These are phyloP conservation scores for Xiphorhynchus erythropygius DNA, from an alignment of 2,797 vertebrate genomes.

Conservation along the genomic window DNA sequence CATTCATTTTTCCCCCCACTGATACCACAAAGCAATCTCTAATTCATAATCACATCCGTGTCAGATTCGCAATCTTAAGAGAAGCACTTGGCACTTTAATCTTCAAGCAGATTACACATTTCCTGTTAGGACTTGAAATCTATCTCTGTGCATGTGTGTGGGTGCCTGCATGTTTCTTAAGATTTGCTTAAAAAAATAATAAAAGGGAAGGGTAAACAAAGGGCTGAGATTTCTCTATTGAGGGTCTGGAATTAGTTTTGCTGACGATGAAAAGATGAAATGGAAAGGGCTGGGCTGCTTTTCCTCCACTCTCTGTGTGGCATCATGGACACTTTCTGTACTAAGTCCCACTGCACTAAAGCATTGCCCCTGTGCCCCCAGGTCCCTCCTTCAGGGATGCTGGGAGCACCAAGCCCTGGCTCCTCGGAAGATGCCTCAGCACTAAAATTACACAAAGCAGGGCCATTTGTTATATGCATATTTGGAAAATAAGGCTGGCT, in stretches of 20 bases:
- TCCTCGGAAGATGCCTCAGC: not conserved
- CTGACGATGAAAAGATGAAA: not conserved
- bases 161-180: not conserved
- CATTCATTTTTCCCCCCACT: not conserved
- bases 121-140: slow-evolving; percentile 60
- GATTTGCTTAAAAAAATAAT: not conserved
- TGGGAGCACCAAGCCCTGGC: not conserved
- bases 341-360: not conserved
- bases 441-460: not conserved
- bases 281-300: not conserved
- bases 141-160: not conserved
- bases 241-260: slow-evolving; percentile 3
- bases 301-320: not conserved
- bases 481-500: not conserved
- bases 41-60: slow-evolving; percentile 53
- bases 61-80: slow-evolving; percentile 51
- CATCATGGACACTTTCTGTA: not conserved
- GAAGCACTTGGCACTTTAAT: slow-evolving; percentile 46
- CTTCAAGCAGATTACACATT: slow-evolving; percentile 55
- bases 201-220: slow-evolving; percentile 1
- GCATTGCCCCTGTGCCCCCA: not conserved
- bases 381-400: fast-evolving
- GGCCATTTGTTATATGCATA: not conserved
- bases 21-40: slow-evolving; percentile 48
- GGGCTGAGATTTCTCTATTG: not conserved